A percentile compares a stretch with the other conserved stretches of the same genome.
phyloP scores from a whole-genome alignment of 1,140 invertebrate genomes.

The Hycleus cichorii region DNA sequence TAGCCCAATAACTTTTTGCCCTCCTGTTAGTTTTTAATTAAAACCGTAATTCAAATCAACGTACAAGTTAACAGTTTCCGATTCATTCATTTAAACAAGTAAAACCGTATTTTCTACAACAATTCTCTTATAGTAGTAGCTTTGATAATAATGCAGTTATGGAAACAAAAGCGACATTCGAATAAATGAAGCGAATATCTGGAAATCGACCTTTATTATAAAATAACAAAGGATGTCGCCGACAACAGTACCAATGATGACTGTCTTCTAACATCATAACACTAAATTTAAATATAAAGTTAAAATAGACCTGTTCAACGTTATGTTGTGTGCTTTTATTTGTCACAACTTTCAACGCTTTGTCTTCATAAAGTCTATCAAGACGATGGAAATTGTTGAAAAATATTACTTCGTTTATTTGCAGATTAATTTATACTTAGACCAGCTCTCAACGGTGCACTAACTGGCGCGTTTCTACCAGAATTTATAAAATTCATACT shows the following conservation, averaged over 20 bases:
- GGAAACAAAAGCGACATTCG: constrained; percentile 20
- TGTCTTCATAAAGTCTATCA: constrained; percentile 22
- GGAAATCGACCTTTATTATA: constrained; percentile 16
- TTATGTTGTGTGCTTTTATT: constrained; percentile 16
- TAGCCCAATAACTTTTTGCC: too few relatives aligned
- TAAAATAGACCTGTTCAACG: constrained; percentile 18
- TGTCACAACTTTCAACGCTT: constrained; percentile 20
- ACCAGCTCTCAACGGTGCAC: background rate
- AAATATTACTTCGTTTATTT: constrained; percentile 11
- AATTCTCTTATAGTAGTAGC: constrained; percentile 16
- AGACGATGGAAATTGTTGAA: constrained; percentile 11
- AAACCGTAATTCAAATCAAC: too few relatives aligned
- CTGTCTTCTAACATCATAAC: constrained; percentile 11
- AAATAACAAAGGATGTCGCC: too few relatives aligned
- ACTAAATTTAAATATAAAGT: constrained; percentile 23
- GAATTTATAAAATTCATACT: too few relatives aligned
- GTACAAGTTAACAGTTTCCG: too few relatives aligned
- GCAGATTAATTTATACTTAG: constrained; percentile 10
- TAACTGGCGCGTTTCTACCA: too few relatives aligned
- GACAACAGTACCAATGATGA: too few relatives aligned
- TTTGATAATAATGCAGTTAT: constrained; percentile 8
- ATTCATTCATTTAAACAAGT: too few relatives aligned
- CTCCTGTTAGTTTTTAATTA: too few relatives aligned
- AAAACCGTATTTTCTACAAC: too few relatives aligned
- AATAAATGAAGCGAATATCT: constrained; percentile 3